These are phyloP conservation scores for Syrista parreyssii DNA, from an alignment of 2,888 invertebrate species.

Conservation along the genomic window DNA sequence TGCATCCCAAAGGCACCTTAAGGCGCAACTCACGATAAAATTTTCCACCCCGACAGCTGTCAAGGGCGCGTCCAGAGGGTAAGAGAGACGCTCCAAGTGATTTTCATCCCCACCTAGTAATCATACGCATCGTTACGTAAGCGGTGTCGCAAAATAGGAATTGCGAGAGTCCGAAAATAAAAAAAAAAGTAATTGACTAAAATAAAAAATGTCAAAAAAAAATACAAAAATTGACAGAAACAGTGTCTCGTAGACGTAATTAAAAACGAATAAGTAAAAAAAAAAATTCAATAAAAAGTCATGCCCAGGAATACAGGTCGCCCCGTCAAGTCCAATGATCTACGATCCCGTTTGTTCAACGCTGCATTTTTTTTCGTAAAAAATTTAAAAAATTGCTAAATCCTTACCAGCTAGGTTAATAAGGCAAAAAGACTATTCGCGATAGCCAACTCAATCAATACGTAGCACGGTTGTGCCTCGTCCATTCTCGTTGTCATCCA, in stretches of 20 bases:
- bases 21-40: too few species aligned
- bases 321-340: neutral
- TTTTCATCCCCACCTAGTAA: neutral
- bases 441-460: neutral
- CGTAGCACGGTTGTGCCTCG: neutral
- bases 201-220: neutral
- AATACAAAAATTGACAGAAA: neutral
- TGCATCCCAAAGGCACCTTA: too few species aligned
- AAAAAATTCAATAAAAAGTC: neutral
- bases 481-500: slow-evolving; percentile 1
- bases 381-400: neutral
- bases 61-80: neutral
- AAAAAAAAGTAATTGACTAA: neutral
- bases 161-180: neutral
- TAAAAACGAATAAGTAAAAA: neutral
- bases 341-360: neutral
- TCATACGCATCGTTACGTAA: neutral
- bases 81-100: neutral
- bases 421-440: neutral
- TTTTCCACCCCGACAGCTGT: neutral
- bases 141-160: neutral
- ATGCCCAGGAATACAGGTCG: neutral
- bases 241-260: neutral
- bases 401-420: neutral
- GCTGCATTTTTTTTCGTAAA: neutral